phyloP scores from a whole-genome alignment of 2,888 invertebrate genomes.

The Watsonalla cultraria region DNA sequence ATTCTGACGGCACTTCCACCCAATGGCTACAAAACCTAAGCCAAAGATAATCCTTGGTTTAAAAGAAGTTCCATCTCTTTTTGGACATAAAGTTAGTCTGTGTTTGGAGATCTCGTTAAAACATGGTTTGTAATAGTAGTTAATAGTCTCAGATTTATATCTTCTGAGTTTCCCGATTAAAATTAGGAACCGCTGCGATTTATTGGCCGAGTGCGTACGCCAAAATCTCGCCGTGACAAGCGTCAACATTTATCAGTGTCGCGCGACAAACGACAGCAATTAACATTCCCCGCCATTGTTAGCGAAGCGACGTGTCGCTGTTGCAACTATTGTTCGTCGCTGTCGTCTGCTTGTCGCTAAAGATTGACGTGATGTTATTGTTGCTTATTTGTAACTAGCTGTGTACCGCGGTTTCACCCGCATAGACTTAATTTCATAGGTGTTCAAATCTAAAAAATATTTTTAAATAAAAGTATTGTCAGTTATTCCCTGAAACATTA shows the following conservation, averaged over 20 bases:
- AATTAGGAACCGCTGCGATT: slow-evolving; percentile 22
- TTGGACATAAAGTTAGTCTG: no score
- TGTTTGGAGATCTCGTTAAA: no score
- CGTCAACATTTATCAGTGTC: slow-evolving; percentile 75
- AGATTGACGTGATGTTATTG: not conserved
- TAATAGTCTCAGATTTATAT: no score
- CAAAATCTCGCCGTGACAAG: slow-evolving; percentile 60
- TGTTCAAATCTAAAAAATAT: no score
- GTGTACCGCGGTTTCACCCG: not conserved
- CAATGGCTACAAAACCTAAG: no score
- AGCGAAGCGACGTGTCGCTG: slow-evolving; percentile 29
- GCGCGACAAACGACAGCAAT: slow-evolving; percentile 70
- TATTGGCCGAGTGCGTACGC: slow-evolving; percentile 33
- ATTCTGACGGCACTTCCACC: no score
- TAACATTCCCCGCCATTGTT: slow-evolving; percentile 71
- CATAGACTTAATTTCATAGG: no score
- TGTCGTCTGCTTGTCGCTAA: slow-evolving; percentile 10
- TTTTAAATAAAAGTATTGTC: no score
- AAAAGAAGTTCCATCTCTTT: no score
- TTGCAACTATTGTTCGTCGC: slow-evolving; percentile 27
- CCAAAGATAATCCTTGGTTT: no score
- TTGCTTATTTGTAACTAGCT: not conserved
- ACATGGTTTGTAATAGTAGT: no score
- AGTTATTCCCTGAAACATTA: no score
- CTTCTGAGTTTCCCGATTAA: not conserved